Percentiles rank a stretch among this genome's conserved stretches.
Evolutionary conservation across 2,113 vertebrate species (phyloP).

Genomic region (Cinclus cinclus): DNA sequence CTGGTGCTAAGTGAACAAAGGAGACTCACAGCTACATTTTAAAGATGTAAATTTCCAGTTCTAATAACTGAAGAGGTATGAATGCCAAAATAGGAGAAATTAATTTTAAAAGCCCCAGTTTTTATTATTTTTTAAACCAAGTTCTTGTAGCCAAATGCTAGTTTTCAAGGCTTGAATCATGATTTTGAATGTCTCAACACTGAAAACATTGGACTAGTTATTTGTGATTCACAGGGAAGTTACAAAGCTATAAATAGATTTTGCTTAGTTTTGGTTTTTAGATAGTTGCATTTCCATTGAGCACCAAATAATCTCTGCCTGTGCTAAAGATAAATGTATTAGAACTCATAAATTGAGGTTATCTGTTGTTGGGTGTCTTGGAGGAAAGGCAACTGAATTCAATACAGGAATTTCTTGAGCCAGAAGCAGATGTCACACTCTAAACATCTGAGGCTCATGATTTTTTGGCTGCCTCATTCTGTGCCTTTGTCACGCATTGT

Average conservation of each 20-base stretch:
- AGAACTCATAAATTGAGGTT: neutral
- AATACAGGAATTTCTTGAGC: neutral
- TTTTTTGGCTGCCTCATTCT: neutral
- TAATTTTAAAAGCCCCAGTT: neutral
- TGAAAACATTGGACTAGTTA: neutral
- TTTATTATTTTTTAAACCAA: neutral
- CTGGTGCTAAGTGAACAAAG: neutral
- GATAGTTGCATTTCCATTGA: neutral
- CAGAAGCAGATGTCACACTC: slow-evolving; percentile 37
- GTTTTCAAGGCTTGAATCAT: neutral
- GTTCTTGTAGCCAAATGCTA: neutral
- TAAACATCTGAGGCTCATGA: slow-evolving; percentile 36
- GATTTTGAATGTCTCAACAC: neutral
- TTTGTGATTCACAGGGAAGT: neutral
- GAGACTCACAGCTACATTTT: neutral
- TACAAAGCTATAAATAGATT: slow-evolving; percentile 19
- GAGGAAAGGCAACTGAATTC: slow-evolving; percentile 44
- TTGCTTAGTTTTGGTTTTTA: slow-evolving; percentile 17
- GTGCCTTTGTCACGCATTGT: slow-evolving; percentile 16
- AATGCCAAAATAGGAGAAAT: slow-evolving; percentile 2
- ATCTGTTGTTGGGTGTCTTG: slow-evolving; percentile 18
- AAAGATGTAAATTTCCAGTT: neutral
- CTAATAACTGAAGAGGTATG: neutral
- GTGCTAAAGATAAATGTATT: neutral
- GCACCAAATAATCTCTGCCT: neutral